Evolutionary conservation across 2,797 vertebrate species (phyloP).

Genomic region (Diplodus puntazzo): DNA sequence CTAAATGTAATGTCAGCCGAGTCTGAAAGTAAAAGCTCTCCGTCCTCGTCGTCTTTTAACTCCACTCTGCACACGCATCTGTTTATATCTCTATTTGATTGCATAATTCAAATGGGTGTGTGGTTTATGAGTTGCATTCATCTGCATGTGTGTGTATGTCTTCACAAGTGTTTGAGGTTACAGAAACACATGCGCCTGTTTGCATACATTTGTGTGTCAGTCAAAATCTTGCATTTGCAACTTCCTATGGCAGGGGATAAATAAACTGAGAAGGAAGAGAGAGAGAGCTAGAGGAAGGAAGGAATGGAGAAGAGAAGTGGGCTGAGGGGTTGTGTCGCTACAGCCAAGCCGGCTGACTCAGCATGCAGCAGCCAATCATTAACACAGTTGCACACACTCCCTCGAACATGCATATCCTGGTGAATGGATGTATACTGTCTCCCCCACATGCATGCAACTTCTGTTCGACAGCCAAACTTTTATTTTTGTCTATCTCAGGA

Average conservation of each 20-base stretch:
- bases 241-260: conserved; percentile 1
- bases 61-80: conserved; percentile 1
- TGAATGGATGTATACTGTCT: neutral
- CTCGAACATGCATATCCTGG: neutral
- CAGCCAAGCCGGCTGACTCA: conserved; percentile 53
- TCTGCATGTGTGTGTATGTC: neutral
- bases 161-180: neutral
- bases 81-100: neutral
- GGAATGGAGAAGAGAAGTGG: conserved; percentile 43
- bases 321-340: conserved; percentile 13
- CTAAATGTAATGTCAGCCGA: conserved; percentile 14
- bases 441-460: neutral
- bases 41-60: conserved; percentile 41
- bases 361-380: conserved; percentile 53
- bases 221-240: neutral
- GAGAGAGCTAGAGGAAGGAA: conserved; percentile 54
- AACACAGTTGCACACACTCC: conserved; percentile 9
- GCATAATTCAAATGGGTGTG: neutral
- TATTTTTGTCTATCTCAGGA: neutral
- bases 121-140: neutral
- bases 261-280: conserved; percentile 32
- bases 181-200: neutral
- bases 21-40: neutral
- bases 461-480: neutral
- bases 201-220: conserved; percentile 17